A percentile compares a stretch with the other conserved stretches of the same genome.
phyloP scores from a whole-genome alignment of 2,888 invertebrate species.

The Netelia fuscicornis region DNA sequence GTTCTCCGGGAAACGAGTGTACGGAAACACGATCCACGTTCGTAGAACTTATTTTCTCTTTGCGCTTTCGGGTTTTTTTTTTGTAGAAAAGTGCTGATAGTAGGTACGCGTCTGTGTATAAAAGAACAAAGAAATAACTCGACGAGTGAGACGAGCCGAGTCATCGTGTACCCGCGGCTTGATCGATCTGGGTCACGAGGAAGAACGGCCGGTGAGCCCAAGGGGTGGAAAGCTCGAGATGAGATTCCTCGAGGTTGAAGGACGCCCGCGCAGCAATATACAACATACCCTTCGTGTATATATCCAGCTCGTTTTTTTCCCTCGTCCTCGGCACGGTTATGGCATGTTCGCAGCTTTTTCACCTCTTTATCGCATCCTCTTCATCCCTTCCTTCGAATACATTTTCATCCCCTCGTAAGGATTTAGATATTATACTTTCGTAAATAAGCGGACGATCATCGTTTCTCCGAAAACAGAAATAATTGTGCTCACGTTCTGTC shows the following conservation, averaged over 20 bases:
- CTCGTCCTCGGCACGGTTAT: slow-evolving; percentile 10
- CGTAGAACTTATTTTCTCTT: neutral
- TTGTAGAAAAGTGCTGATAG: neutral
- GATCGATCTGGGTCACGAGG: slow-evolving; percentile 39
- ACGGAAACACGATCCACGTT: neutral
- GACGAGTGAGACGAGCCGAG: neutral
- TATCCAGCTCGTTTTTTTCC: slow-evolving; percentile 1
- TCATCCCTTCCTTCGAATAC: neutral
- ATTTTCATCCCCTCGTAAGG: neutral
- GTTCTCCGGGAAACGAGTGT: too few relatives aligned
- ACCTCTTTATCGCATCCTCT: slow-evolving; percentile 16
- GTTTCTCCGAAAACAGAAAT: neutral
- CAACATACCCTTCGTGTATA: neutral
- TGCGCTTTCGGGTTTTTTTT: too few relatives aligned
- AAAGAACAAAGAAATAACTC: neutral
- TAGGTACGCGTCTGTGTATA: neutral
- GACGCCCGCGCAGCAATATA: neutral
- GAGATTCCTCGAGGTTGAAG: slow-evolving; percentile 23
- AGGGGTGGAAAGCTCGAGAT: slow-evolving; percentile 15
- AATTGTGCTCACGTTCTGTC: neutral
- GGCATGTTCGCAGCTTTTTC: slow-evolving; percentile 32
- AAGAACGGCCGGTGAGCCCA: neutral
- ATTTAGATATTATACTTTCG: neutral
- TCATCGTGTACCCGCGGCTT: neutral
- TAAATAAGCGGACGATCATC: neutral